Base-by-base conservation (phyloP, 2,113 vertebrate species). In the Melanostigma gelatinosum region DNA sequence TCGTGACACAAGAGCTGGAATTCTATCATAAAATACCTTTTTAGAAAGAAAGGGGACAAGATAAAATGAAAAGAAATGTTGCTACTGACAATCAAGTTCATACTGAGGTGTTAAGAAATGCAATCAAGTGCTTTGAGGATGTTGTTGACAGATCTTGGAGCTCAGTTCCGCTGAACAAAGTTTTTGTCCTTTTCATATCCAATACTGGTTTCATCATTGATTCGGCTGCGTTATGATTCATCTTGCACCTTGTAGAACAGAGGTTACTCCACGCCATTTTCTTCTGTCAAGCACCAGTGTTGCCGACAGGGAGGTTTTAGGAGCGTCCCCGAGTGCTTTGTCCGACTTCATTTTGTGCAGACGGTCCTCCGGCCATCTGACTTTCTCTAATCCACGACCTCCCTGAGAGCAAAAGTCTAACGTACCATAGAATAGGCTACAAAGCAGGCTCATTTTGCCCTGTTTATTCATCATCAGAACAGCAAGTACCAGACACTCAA, bases 361-460 rank as follows among this genome's bases (percentile, higher is more conserved):
- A 75, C 38, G 57, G 78, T 69, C 77, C 34, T 57, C 15, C 15
- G 70, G 73, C 52, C 57, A 72, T 85, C 75, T 69, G 68, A 74
- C 80, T 63, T 46, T 48, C 15, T 69, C 71, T 72, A 42, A 58
- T 73, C 67, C 8, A 44, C 24, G 12, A 79, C 64, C 64, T 77
- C 60, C 66, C 75, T 74, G 64, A 52, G 38, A 60, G 54, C 42
- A 75, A 82, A 79, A 61, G 22, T 62, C 64, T 71, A 50, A 67
- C 36, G 54, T 36, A 54, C n/a, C 65, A 7, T 8, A 20, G 46
- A 80, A 66, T 6, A 72, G 20, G 46, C 36, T 57, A 48, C 55
- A 63, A 75, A 50, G 46, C 54, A 71, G 22, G 44, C 34, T 34
- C 8, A 34, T 8, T 60, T 32, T 16, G 58, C 29, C 29, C 29